phyloP scores from a whole-genome alignment of 2,888 invertebrate species.

The Xiphydria camelus region DNA sequence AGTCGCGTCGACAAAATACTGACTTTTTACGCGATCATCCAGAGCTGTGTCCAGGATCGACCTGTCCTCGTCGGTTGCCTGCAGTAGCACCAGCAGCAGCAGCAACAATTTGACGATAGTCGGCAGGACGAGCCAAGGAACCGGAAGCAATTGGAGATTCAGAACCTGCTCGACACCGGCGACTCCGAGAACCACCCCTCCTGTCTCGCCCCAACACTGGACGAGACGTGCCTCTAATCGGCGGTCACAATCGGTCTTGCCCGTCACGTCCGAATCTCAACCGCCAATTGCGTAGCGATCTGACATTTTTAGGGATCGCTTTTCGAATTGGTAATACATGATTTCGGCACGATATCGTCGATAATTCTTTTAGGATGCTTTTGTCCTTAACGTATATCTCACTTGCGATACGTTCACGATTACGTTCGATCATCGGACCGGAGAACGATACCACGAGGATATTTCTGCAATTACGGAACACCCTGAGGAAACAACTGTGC shows the following conservation, averaged over 20 bases:
- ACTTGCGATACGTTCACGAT: too few relatives aligned
- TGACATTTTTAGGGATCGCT: conserved; percentile 19
- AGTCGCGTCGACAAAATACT: background rate
- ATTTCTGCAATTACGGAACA: too few relatives aligned
- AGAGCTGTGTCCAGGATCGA: conserved; percentile 70
- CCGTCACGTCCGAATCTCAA: conserved; percentile 39
- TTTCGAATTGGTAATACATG: too few relatives aligned
- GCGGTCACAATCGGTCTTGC: too few relatives aligned
- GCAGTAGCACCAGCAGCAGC: conserved; percentile 64
- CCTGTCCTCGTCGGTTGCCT: conserved; percentile 65
- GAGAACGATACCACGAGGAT: too few relatives aligned
- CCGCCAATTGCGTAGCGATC: conserved; percentile 44
- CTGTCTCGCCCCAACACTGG: conserved; percentile 73
- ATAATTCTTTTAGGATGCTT: too few relatives aligned
- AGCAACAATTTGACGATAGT: conserved; percentile 60
- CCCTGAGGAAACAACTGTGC: too few relatives aligned
- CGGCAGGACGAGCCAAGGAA: conserved; percentile 42
- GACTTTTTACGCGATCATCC: conserved; percentile 2
- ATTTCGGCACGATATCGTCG: too few relatives aligned
- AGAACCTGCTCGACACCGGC: conserved; percentile 74
- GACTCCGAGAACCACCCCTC: conserved; percentile 76
- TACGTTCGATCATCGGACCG: too few relatives aligned
- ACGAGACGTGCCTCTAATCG: conserved; percentile 51
- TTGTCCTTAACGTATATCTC: too few relatives aligned
- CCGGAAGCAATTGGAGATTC: conserved; percentile 62